Base-by-base conservation (phyloP, 2,888 invertebrate species). In the Thecocarcelia acutangulata region DNA sequence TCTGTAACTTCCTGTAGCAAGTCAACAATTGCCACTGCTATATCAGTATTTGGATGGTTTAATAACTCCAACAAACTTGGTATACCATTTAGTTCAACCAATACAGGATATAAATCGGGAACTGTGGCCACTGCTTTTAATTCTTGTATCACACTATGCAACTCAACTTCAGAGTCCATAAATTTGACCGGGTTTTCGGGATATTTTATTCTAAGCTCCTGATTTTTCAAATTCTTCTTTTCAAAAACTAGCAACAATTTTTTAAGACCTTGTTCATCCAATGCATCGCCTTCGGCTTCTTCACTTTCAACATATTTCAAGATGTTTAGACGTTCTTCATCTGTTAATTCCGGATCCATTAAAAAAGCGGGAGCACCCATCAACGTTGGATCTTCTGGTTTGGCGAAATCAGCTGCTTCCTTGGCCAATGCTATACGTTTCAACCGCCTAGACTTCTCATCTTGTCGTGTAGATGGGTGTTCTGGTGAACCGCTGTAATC, bases 201-300 rank as follows among this genome's bases (percentile, higher is more conserved):
- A 91, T 97, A 99, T 91, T 99, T 99, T 13, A 99, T 98, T 84
- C 99, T 93, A 96, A 98, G 97, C 91, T 99, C 99, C 89, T 98
- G 96, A 90, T 99, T 99, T 88, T 94, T 96, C 9, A 98, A 92
- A 61, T 96, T 96, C 87, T 97, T 94, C 90, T 99, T 99, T 88
- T 99, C 99, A 92, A 99, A 98, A 83, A 96, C 93, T 13, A 98
- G 92, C 21, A 98, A 94, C 88, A 98, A 93, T 88, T 96, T 95
- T 88, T 98, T 98, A 9, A 98, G 92, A 12, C 94, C 94, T 28
- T 94, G 93, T 85, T 98, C 98, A 92, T 98, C 97, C 56, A 98
- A 91, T 0, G 95, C 93, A 89, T 97, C 97, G n/a, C 94, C 95
- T 91, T 96, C 95, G 8, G 94, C 94, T 48, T 94, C 94, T 91